Conservation (phyloP, 2,888 invertebrate species). For the Parnassius orleans region DNA sequence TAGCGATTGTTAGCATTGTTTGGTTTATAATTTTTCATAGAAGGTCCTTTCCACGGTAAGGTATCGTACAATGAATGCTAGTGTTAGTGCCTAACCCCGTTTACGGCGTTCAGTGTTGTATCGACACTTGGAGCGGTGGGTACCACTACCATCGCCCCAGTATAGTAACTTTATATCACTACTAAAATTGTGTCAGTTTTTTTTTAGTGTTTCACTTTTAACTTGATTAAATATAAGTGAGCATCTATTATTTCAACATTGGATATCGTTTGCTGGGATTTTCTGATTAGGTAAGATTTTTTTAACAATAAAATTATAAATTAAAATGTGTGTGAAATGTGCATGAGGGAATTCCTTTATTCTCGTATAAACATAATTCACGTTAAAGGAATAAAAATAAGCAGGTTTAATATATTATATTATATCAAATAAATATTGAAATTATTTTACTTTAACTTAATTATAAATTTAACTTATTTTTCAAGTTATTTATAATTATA, state of each 20-base stretch:
- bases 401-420: too few species aligned
- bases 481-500: too few species aligned
- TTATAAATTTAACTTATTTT: too few species aligned
- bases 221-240: background rate
- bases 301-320: background rate
- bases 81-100: constrained; percentile 19
- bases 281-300: constrained; percentile 15
- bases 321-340: too few species aligned
- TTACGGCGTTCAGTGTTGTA: constrained; percentile 51
- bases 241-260: background rate
- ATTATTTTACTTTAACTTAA: too few species aligned
- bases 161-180: constrained; percentile 15
- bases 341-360: too few species aligned
- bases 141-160: constrained; percentile 43
- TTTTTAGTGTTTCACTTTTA: constrained; percentile 13
- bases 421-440: too few species aligned
- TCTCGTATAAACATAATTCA: too few species aligned
- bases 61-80: constrained; percentile 19
- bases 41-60: constrained; percentile 3
- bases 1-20: background rate
- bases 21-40: constrained; percentile 19
- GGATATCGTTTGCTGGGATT: constrained; percentile 1
- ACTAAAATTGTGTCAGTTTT: constrained; percentile 29
- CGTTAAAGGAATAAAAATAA: too few species aligned
- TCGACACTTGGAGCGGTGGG: constrained; percentile 64